Percentiles rank a stretch among this genome's conserved stretches.
Conservation (phyloP, 2,888 invertebrate species). For the Saturnia pavonia region DNA sequence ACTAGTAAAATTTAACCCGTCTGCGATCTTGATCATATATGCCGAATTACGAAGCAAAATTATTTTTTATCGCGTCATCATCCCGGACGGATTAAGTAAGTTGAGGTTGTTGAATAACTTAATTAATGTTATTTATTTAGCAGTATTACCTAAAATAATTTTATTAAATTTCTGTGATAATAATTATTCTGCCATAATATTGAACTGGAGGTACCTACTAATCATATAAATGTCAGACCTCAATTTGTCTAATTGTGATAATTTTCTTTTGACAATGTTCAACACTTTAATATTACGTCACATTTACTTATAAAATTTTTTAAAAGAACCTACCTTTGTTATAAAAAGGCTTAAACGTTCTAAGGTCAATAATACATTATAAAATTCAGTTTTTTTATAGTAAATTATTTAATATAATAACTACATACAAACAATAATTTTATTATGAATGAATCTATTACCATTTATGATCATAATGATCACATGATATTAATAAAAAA, state of each 20-base stretch:
- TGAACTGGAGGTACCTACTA: conserved; percentile 19
- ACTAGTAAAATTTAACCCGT: conserved; percentile 19
- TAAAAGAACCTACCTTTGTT: background rate
- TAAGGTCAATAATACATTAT: background rate
- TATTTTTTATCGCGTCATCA: too few species aligned
- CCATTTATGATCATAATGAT: background rate
- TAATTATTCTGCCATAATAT: conserved; percentile 51
- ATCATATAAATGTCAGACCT: conserved; percentile 26
- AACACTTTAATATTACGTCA: background rate
- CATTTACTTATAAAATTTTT: background rate
- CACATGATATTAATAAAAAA: background rate
- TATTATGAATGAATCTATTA: background rate
- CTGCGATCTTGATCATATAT: too few species aligned
- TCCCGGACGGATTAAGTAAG: too few species aligned
- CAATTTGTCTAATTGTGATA: conserved; percentile 26
- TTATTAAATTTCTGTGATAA: conserved; percentile 59
- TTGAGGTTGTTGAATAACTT: conserved; percentile 37
- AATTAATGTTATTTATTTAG: conserved; percentile 37
- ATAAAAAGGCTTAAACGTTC: background rate
- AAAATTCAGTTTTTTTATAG: background rate
- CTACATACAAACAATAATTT: background rate
- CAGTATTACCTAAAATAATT: conserved; percentile 46
- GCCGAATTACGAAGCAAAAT: too few species aligned
- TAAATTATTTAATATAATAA: background rate
- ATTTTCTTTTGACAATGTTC: conserved; percentile 4